Base-by-base conservation (phyloP, 2,113 vertebrate genomes). In the Gila orcuttii region DNA sequence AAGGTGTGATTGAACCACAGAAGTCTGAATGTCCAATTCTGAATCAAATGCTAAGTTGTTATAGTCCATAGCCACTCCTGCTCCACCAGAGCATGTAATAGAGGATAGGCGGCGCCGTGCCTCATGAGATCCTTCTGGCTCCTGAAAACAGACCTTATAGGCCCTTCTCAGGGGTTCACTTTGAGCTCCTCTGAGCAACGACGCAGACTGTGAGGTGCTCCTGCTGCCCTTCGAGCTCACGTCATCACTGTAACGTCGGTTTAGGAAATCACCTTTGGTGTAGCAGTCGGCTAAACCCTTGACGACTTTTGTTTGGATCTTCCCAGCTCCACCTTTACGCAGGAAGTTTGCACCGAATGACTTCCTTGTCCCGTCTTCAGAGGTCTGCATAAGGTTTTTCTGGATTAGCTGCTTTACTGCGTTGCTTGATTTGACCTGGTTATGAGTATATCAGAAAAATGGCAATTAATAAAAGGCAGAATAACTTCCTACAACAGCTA, bases 141-240 rank as follows among this genome's bases (percentile, higher is more conserved):
- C 95, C 90, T 93, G 95, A 69, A 95, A 95, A 90, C 92, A 93
- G 83, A 96, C 94, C 92, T 93, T 93, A 86, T 94, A 92, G 19
- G 96, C 93, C 76, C 96, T 93, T 86, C 85, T 95, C 45, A 96
- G 55, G n/a, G 96, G 96, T 89, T 98, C 97, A 57, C 96, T 97
- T 94, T 96, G 92, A 52, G 94, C 92, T 79, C 94, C 95, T 88
- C 91, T 94, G 75, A 91, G 90, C 39, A 92, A 45, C 36, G 91
- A 92, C 45, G 78, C 60, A 82, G 84, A 89, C 23, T 90, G 79
- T 42, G 93, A 93, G 42, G 90, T 89, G n/a, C 90, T 93, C 76
- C 87, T 90, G 90, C 93, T 94, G 90, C 93, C 93, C 77, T 92
- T 93, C 15, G 94, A 95, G 31, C 87, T 17, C 83, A 86, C 4